Percentiles rank a stretch among this genome's conserved stretches.
These are phyloP conservation scores for Ricordea florida DNA, from an alignment of 92 coral and sea anemone genomes.

Conservation along the genomic window DNA sequence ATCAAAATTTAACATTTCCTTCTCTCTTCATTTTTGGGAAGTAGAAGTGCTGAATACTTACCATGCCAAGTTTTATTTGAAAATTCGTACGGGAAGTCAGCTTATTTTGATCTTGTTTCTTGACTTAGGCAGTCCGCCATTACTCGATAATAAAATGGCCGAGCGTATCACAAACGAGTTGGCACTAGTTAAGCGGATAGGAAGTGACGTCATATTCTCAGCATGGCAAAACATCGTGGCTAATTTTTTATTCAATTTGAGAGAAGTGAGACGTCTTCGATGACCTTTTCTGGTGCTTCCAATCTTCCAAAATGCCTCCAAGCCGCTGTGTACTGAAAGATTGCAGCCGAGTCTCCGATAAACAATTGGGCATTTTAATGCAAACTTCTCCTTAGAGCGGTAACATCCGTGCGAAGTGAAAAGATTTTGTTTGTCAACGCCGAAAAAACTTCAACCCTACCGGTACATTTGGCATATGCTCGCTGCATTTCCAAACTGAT, in stretches of 20 bases:
- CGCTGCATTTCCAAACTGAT: background rate
- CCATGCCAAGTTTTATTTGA: too few species aligned
- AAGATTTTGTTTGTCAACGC: background rate
- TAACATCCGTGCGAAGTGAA: background rate
- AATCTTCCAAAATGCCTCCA: constrained; percentile 10
- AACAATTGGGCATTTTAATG: background rate
- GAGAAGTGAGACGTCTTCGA: background rate
- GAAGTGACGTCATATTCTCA: too few species aligned
- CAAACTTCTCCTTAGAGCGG: background rate
- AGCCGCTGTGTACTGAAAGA: background rate
- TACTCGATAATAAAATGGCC: too few species aligned
- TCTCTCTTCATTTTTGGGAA: too few species aligned
- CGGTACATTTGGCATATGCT: background rate
- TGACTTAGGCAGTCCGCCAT: too few species aligned
- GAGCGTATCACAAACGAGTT: too few species aligned
- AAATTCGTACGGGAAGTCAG: too few species aligned
- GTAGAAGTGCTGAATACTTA: too few species aligned
- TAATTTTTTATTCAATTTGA: background rate
- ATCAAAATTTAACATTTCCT: too few species aligned
- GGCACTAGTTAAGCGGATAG: too few species aligned
- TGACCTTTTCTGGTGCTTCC: background rate
- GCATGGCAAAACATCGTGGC: too few species aligned
- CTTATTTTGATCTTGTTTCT: too few species aligned
- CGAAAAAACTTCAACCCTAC: background rate
- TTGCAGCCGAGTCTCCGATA: background rate